Evolutionary conservation across 2,888 invertebrate genomes (phyloP).

Genomic region (Cyaniris semiargus): DNA sequence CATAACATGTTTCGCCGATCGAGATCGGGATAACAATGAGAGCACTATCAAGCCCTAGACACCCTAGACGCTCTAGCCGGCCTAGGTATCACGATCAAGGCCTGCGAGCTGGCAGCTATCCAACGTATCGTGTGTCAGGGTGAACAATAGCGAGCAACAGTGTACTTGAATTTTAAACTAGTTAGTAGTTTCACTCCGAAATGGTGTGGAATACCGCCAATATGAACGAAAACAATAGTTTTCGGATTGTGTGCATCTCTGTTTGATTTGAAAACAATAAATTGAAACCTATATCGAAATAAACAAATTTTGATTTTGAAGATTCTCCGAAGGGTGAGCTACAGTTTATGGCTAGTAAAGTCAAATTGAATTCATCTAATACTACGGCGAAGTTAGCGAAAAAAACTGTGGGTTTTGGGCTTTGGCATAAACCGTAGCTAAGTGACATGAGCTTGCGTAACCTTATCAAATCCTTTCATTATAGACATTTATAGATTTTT

Average conservation of each 20-base stretch:
- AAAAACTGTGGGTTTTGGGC: too few species aligned
- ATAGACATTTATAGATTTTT: too few species aligned
- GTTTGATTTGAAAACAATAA: neutral
- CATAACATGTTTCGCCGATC: slow-evolving; percentile 4
- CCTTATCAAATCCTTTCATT: too few species aligned
- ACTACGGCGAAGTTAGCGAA: too few species aligned
- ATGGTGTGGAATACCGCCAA: neutral
- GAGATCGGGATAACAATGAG: neutral
- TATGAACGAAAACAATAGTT: neutral
- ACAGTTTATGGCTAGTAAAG: too few species aligned
- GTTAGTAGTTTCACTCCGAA: neutral
- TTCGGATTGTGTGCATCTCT: neutral
- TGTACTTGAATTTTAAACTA: slow-evolving; percentile 25
- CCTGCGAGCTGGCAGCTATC: slow-evolving; percentile 40
- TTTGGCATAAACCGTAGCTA: too few species aligned
- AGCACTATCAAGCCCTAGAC: slow-evolving; percentile 7
- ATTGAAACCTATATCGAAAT: too few species aligned
- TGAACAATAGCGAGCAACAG: slow-evolving; percentile 39
- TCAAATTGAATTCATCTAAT: too few species aligned
- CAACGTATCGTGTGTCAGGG: slow-evolving; percentile 39
- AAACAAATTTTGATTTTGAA: too few species aligned
- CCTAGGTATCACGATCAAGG: slow-evolving; percentile 40
- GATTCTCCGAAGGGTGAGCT: too few species aligned
- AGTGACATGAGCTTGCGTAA: too few species aligned
- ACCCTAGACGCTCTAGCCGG: slow-evolving; percentile 1